Conservation (phyloP, 1,140 invertebrate genomes). For the Phortica variegata region DNA sequence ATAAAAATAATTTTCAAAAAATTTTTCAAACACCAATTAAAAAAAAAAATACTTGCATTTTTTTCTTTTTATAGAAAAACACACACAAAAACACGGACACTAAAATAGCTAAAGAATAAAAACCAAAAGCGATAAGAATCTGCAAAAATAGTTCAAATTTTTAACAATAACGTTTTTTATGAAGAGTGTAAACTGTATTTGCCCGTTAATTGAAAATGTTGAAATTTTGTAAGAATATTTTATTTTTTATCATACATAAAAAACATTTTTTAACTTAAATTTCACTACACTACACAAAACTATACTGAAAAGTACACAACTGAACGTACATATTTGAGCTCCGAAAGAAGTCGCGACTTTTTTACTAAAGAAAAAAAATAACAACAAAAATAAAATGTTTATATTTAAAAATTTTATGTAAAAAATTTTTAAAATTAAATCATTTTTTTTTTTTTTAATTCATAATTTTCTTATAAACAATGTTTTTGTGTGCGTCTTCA, state of each 20-base stretch:
- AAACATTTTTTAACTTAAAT: constrained; percentile 13
- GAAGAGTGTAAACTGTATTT: constrained; percentile 48
- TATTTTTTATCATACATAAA: constrained; percentile 12
- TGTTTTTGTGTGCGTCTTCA: no score
- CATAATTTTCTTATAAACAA: no score
- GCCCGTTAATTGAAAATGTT: constrained; percentile 50
- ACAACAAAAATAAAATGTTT: no score
- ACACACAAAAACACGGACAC: constrained; percentile 10
- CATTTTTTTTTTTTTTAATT: no score
- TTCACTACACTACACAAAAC: no score
- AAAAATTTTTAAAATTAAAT: no score
- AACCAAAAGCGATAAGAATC: constrained; percentile 24
- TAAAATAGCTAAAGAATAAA: constrained; percentile 11
- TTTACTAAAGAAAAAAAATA: no score
- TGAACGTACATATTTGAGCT: no score
- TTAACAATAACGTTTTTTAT: constrained; percentile 19
- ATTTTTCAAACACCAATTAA: constrained; percentile 13
- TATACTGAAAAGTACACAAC: no score
- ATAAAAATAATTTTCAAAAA: constrained; percentile 10
- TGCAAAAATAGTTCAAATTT: constrained; percentile 14
- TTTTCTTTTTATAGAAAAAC: constrained; percentile 15
- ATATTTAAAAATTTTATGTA: no score
- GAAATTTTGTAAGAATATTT: background rate
- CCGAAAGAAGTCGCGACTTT: no score
- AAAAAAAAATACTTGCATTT: constrained; percentile 10